A percentile compares a stretch with the other conserved stretches of the same genome.
Conservation (phyloP, 2,888 invertebrate species). For the Drosophila kanekoi region DNA sequence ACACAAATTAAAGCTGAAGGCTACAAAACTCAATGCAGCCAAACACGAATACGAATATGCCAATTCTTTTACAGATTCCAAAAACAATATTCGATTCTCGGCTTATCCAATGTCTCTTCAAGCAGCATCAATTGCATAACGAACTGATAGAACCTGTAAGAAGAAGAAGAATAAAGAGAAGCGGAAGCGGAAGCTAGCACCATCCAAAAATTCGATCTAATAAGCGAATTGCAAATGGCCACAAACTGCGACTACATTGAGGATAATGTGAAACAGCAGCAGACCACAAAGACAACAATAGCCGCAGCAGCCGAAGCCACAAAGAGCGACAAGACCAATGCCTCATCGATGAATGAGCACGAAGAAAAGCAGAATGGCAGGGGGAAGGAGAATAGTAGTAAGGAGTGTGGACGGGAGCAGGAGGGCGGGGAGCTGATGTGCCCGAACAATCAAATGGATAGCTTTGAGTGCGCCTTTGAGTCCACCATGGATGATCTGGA, state of each 20-base stretch:
- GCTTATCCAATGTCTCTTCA: constrained; percentile 80
- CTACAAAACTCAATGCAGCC: constrained; percentile 15
- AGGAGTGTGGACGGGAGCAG: constrained; percentile 8
- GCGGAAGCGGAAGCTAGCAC: constrained; percentile 12
- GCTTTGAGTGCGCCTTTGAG: constrained; percentile 84
- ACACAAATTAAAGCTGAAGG: constrained; percentile 63
- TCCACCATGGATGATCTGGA: constrained; percentile 84
- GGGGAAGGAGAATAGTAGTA: constrained; percentile 26
- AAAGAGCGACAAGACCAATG: constrained; percentile 26
- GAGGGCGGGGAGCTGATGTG: constrained; percentile 15
- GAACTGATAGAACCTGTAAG: constrained; percentile 5
- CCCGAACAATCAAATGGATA: constrained; percentile 67
- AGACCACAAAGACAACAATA: constrained; percentile 37
- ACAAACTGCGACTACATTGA: constrained; percentile 80
- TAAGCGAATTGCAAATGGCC: constrained; percentile 73
- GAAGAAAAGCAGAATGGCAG: constrained; percentile 58
- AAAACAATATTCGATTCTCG: neutral
- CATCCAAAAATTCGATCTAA: constrained; percentile 22
- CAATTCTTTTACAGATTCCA: constrained; percentile 61
- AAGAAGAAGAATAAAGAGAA: constrained; percentile 12
- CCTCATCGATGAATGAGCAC: constrained; percentile 54
- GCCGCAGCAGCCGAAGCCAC: constrained; percentile 12
- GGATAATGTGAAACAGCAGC: constrained; percentile 70
- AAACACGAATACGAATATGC: constrained; percentile 26
- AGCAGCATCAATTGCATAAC: constrained; percentile 69